Percentiles rank a stretch among this genome's conserved stretches.
Evolutionary conservation across 53 echinoderm and acorn worm genomes (phyloP).

Genomic region (Henricia sp.): DNA sequence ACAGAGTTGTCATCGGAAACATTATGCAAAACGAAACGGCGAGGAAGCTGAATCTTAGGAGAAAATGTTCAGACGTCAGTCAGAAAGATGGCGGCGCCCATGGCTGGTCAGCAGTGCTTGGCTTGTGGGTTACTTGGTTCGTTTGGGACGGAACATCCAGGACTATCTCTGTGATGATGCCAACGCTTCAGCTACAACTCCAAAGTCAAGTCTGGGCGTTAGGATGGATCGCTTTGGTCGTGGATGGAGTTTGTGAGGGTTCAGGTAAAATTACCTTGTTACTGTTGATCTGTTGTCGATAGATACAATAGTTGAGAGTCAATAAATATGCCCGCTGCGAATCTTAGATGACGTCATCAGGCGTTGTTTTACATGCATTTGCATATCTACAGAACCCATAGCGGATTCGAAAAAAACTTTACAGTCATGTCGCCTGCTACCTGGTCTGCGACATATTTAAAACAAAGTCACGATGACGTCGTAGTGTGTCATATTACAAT

Average conservation of each 20-base stretch:
- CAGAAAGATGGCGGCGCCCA: background rate
- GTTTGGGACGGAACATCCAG: background rate
- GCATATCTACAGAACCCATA: no score
- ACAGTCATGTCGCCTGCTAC: no score
- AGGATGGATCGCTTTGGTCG: background rate
- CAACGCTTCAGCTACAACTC: background rate
- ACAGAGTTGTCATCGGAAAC: background rate
- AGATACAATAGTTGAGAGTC: no score
- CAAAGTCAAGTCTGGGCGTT: background rate
- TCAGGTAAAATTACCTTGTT: background rate
- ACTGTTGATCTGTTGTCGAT: no score
- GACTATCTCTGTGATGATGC: background rate
- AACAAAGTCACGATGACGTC: no score
- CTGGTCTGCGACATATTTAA: no score
- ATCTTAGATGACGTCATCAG: no score
- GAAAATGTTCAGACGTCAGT: background rate
- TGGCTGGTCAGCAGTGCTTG: constrained; percentile 1
- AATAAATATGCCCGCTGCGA: no score
- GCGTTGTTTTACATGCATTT: no score
- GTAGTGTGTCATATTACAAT: no score
- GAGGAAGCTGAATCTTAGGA: background rate
- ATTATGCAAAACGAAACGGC: background rate
- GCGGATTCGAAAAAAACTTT: no score
- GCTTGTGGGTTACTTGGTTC: background rate
- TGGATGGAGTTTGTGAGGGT: background rate